Evolutionary conservation across 2,888 invertebrate genomes (phyloP).

Genomic region (Ischnus inquisitorius): DNA sequence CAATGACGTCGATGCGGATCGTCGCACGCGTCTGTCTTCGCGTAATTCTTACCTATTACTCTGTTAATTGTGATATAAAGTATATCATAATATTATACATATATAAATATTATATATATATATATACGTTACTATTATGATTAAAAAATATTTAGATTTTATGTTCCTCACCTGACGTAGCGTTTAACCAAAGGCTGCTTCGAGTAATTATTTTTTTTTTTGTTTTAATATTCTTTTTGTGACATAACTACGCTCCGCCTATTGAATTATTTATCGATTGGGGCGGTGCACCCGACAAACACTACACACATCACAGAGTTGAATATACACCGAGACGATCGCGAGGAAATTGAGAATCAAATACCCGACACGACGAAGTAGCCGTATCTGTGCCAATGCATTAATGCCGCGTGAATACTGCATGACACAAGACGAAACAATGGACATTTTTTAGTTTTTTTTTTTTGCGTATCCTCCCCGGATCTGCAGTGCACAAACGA

Average conservation of each 20-base stretch:
- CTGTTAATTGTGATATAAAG: conserved; percentile 79
- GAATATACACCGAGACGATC: background rate
- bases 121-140: conserved; percentile 69
- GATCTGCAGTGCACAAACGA: conserved; percentile 15
- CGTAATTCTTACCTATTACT: conserved; percentile 72
- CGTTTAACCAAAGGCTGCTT: conserved; percentile 79
- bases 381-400: conserved; percentile 61
- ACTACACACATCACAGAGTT: conserved; percentile 22
- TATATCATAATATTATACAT: conserved; percentile 72
- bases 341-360: conserved; percentile 23
- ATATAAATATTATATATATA: conserved; percentile 60
- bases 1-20: conserved; percentile 9
- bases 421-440: conserved; percentile 23
- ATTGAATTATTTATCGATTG: conserved; percentile 64
- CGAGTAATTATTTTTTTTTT: conserved; percentile 61
- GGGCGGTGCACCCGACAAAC: conserved; percentile 17
- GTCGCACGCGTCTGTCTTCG: conserved; percentile 20
- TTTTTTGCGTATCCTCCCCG: background rate
- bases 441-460: conserved; percentile 2
- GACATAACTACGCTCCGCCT: conserved; percentile 6
- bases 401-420: conserved; percentile 47
- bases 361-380: conserved; percentile 29
- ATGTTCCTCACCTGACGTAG: conserved; percentile 73
- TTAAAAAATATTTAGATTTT: conserved; percentile 68
- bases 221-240: conserved; percentile 40